These are phyloP conservation scores for Drosophila algonquin DNA, from an alignment of 2,888 invertebrate genomes.

Conservation along the genomic window DNA sequence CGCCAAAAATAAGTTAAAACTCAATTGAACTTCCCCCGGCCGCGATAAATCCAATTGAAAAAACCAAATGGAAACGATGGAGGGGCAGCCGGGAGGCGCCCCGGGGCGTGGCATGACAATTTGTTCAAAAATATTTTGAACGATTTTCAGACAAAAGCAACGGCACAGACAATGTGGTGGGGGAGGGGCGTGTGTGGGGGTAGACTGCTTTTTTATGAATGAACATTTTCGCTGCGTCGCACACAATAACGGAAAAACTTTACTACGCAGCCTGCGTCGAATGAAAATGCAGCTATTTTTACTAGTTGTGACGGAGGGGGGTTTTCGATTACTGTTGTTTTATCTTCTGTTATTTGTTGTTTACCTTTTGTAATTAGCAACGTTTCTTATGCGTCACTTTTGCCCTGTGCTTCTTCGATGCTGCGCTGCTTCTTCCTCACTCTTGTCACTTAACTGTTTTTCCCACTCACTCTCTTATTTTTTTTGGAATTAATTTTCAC, in stretches of 20 bases:
- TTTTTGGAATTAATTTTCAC: conserved; percentile 33
- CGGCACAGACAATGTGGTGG: not conserved
- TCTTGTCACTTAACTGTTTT: conserved; percentile 13
- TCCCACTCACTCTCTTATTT: not conserved
- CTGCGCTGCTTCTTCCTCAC: conserved; percentile 14
- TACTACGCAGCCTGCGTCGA: conserved; percentile 24
- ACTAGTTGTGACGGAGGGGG: not conserved
- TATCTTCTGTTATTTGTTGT: conserved; percentile 18
- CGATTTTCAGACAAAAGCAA: not conserved
- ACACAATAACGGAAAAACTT: conserved; percentile 17
- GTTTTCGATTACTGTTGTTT: conserved; percentile 2
- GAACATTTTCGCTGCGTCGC: conserved; percentile 42
- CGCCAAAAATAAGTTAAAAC: not conserved
- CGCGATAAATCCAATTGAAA: not conserved
- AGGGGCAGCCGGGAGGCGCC: not conserved
- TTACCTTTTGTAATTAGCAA: conserved; percentile 51
- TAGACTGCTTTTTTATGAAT: conserved; percentile 62
- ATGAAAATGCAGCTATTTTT: not conserved
- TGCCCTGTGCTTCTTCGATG: conserved; percentile 22
- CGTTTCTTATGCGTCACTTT: conserved; percentile 44
- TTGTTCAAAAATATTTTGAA: not conserved
- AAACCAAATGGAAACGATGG: not conserved
- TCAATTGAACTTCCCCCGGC: not conserved
- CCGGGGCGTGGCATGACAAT: not conserved
- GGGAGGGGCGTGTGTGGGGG: conserved; percentile 5